Evolutionary conservation across 2,113 vertebrate species (phyloP), one percentile per base, ranked within the genome.

Genomic region (Tenebrosternarchus preto): DNA sequence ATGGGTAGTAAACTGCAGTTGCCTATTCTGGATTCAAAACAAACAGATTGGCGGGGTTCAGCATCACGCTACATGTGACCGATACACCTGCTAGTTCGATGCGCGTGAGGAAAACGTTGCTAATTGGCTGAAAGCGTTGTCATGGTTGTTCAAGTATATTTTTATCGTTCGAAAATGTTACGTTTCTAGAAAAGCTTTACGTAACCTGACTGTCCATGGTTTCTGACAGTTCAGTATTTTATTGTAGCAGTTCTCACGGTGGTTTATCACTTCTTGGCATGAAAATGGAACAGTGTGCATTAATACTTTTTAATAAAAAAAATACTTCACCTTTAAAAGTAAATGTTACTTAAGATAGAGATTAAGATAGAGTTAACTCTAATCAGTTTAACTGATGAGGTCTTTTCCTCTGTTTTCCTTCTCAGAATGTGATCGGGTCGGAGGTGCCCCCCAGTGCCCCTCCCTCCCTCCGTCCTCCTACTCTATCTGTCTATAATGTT

Each of bases 401-500:
- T n/a, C 82, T 2, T 87, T 22, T 80, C 82, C 78, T 17, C 74
- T 24, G 63, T 76, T 50, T 46, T 9, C 66, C 89, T 77, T 84
- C 84, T 25, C 85, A 96, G 92, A 87, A 95, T 95, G 92, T 94
- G 91, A 76, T 80, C 63, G 87, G 79, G 86, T 80, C 77, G 84
- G 70, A 85, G 55, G 56, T 83, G 83, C 50, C 0, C 85, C 85
- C 29, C 86, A 84, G 82, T 88, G 92, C 83, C 87, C 82, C 59
- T 82, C 83, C 73, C 86, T 84, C 75, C 83, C 78, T 80, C 75
- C 78, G 2, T 36, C 82, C 77, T 75, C 82, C 76, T 63, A 77
- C 77, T 71, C 43, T 15, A 50, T 15, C 43, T 90, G 85, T 94
- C 92, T 95, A 96, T 94, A 94, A 99, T 99, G 98, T 98, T 97